phyloP scores from a whole-genome alignment of 2,797 vertebrate species.

The Prionace glauca region DNA sequence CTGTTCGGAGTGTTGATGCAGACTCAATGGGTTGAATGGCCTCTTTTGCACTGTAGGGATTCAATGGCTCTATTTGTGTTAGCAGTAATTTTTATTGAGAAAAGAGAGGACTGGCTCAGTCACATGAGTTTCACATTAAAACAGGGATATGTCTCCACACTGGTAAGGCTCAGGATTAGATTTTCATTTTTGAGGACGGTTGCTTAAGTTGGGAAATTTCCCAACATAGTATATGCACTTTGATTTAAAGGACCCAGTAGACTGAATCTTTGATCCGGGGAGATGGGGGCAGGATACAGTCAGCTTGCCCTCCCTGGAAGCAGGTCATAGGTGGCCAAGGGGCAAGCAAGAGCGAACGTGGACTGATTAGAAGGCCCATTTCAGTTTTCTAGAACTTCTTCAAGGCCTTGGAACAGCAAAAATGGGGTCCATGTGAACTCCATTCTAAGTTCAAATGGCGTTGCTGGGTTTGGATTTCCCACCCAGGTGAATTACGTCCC shows the following conservation, averaged over 20 bases:
- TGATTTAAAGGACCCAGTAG: not conserved
- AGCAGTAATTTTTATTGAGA: not conserved
- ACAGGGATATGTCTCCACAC: too few species aligned
- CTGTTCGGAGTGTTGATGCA: too few species aligned
- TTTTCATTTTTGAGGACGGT: not conserved
- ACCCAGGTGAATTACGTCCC: not conserved
- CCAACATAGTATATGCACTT: not conserved
- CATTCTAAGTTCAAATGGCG: not conserved
- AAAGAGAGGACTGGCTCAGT: not conserved
- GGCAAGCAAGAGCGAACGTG: not conserved
- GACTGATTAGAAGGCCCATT: not conserved
- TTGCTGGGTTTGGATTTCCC: not conserved
- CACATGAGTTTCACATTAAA: not conserved
- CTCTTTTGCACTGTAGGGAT: too few species aligned
- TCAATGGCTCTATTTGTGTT: not conserved
- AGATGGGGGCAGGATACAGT: not conserved
- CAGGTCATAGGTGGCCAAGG: not conserved
- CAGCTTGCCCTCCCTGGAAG: not conserved
- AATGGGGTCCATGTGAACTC: too few species aligned
- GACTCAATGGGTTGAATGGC: too few species aligned
- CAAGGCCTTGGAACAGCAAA: not conserved
- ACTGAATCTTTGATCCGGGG: not conserved
- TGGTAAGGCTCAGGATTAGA: not conserved
- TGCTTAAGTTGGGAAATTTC: not conserved
- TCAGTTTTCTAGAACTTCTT: not conserved